phyloP scores from a whole-genome alignment of 2,113 vertebrate genomes.

The Candoia aspera region DNA sequence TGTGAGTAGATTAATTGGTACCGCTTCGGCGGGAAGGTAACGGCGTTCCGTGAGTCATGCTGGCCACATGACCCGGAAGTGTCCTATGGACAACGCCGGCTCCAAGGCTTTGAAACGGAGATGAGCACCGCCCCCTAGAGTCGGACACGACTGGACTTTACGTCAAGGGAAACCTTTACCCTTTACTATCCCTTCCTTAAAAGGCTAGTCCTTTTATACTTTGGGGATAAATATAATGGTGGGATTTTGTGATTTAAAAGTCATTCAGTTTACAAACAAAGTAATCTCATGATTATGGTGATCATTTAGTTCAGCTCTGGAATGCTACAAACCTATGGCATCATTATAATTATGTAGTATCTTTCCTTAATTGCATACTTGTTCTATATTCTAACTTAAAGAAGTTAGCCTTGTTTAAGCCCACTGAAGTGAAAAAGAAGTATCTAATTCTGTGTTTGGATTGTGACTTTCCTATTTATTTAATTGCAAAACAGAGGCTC shows the following conservation, averaged over 20 bases:
- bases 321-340: background rate
- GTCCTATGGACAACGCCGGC: too few species aligned
- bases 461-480: background rate
- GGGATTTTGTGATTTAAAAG: background rate
- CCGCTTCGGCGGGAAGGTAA: too few species aligned
- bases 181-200: too few species aligned
- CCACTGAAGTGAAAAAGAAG: background rate
- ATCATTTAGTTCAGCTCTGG: background rate
- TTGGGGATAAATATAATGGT: background rate
- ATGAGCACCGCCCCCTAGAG: too few species aligned
- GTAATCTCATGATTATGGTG: background rate
- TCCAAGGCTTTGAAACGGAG: too few species aligned
- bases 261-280: background rate
- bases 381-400: background rate
- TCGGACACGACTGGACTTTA: too few species aligned
- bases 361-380: background rate
- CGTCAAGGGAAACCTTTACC: too few species aligned
- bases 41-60: too few species aligned
- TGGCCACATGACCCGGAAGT: too few species aligned
- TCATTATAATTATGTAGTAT: background rate
- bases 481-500: background rate
- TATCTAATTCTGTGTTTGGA: background rate
- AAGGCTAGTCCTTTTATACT: background rate
- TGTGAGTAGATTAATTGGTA: too few species aligned
- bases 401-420: background rate